A percentile compares a stretch with the other conserved stretches of the same genome.
Evolutionary conservation across 2,113 vertebrate genomes (phyloP).

Genomic region (Grammomys surdaster): DNA sequence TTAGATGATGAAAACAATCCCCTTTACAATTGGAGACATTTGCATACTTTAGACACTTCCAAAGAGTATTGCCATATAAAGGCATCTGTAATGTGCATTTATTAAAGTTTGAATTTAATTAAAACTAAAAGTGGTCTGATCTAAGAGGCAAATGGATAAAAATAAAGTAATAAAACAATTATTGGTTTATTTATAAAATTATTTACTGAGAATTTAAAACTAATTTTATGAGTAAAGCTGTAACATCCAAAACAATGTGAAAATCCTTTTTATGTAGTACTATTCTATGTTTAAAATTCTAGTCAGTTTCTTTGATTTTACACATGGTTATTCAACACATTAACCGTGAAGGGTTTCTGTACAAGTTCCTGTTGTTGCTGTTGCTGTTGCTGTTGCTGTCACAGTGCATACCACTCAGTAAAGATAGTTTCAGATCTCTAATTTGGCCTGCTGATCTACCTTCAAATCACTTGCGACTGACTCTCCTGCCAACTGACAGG

Average conservation of each 20-base stretch:
- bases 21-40: background rate
- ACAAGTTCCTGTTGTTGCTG: background rate
- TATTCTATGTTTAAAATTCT: constrained; percentile 1
- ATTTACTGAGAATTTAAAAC: background rate
- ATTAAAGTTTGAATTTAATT: background rate
- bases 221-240: background rate
- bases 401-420: background rate
- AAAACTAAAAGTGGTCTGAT: constrained; percentile 10
- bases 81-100: background rate
- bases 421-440: background rate
- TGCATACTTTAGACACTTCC: background rate
- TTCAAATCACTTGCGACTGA: background rate
- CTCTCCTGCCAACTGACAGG: background rate
- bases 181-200: background rate
- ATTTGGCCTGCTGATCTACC: background rate
- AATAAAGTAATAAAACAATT: background rate
- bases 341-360: background rate
- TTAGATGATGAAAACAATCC: background rate
- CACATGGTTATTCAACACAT: background rate
- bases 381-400: background rate
- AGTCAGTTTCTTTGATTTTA: background rate
- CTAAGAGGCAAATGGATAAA: background rate
- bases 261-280: background rate
- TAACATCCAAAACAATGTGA: background rate
- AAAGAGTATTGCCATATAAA: background rate